Conservation (phyloP, 2,888 invertebrate genomes). For the Cerceris rybyensis region DNA sequence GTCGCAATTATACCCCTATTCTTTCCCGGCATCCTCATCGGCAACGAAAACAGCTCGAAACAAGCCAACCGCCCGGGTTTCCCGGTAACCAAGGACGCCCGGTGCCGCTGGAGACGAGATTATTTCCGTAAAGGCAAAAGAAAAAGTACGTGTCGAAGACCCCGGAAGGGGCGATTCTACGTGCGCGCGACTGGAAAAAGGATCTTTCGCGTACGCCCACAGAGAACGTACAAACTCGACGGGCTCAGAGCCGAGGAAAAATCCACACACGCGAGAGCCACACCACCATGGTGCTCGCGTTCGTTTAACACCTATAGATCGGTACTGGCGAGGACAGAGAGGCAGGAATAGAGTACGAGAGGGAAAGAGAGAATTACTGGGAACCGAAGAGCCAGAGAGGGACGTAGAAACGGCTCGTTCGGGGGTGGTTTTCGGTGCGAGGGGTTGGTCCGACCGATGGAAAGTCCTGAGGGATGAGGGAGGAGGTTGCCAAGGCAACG, state of each 20-base stretch:
- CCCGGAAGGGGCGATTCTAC: conserved; percentile 56
- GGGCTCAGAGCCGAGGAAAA: background rate
- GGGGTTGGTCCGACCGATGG: conserved; percentile 65
- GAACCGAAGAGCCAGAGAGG: conserved; percentile 16
- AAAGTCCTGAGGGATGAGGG: conserved; percentile 72
- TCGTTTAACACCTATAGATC: conserved; percentile 60
- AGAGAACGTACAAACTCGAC: conserved; percentile 22
- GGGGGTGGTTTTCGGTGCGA: conserved; percentile 78
- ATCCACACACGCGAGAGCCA: background rate
- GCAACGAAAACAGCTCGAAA: conserved; percentile 8
- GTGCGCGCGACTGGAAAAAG: conserved; percentile 54
- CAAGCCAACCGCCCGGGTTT: background rate
- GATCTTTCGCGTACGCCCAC: conserved; percentile 51
- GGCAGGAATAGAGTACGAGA: conserved; percentile 24
- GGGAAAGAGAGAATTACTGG: conserved; percentile 21
- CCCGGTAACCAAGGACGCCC: conserved; percentile 6
- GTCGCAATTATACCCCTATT: conserved; percentile 13
- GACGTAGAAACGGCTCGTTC: conserved; percentile 41
- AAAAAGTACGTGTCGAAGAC: conserved; percentile 50
- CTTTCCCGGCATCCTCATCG: background rate
- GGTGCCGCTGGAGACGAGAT: conserved; percentile 39
- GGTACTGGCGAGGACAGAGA: conserved; percentile 39
- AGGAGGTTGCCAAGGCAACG: conserved; percentile 80
- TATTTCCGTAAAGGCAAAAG: conserved; percentile 49
- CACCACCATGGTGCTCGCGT: conserved; percentile 16